These are phyloP conservation scores for Cantharis rufa DNA, from an alignment of 2,888 invertebrate genomes.

Conservation along the genomic window DNA sequence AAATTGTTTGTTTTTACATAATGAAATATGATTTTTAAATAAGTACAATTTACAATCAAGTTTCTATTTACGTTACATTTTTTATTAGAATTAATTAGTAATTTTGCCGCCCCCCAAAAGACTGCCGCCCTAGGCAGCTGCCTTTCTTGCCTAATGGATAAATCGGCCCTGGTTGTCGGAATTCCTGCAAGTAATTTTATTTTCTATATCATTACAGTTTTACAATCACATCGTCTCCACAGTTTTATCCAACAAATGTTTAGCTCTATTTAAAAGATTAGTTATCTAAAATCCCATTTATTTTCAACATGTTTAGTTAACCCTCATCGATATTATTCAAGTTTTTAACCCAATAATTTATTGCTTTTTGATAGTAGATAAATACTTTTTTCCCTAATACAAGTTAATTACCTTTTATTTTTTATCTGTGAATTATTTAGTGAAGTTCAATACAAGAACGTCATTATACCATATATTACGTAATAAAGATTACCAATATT, in stretches of 20 bases:
- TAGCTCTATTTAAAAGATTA: not conserved
- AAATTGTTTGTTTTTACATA: no score
- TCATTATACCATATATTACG: not conserved
- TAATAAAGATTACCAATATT: not conserved
- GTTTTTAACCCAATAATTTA: not conserved
- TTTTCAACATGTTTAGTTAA: not conserved
- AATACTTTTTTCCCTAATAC: not conserved
- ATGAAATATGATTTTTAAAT: no score
- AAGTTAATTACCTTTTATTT: not conserved
- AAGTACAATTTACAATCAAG: no score
- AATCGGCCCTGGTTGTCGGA: no score
- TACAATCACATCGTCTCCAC: not conserved
- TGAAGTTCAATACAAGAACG: not conserved
- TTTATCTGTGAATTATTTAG: not conserved
- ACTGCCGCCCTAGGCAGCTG: no score
- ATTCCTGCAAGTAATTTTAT: not conserved
- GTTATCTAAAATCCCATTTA: not conserved
- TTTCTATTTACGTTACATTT: no score
- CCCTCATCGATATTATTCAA: not conserved
- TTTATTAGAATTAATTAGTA: no score
- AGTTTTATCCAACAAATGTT: not conserved
- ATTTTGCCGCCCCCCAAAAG: no score
- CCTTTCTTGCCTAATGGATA: no score
- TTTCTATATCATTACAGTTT: not conserved
- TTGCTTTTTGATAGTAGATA: not conserved